phyloP scores from a whole-genome alignment of 2,797 vertebrate species.

The Champsocephalus esox region DNA sequence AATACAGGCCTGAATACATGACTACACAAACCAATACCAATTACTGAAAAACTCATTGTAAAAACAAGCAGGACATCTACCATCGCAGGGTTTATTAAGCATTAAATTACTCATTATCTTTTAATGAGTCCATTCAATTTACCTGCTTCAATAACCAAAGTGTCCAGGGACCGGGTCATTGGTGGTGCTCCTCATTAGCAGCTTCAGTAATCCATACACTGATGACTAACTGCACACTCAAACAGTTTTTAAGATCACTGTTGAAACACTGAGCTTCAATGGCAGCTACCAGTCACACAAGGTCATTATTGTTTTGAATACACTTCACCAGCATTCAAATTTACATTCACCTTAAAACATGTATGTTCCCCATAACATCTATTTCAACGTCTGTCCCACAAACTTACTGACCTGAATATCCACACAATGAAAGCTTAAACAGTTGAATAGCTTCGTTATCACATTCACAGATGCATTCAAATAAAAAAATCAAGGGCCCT shows the following conservation, averaged over 20 bases:
- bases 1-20: background rate
- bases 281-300: background rate
- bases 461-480: background rate
- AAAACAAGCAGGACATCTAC: constrained; percentile 1
- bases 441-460: background rate
- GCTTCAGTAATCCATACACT: background rate
- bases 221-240: background rate
- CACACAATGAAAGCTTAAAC: background rate
- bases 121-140: constrained; percentile 32
- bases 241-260: background rate
- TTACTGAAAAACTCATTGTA: background rate
- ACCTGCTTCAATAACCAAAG: background rate
- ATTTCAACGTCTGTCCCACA: background rate
- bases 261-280: constrained; percentile 1
- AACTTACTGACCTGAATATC: background rate
- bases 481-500: background rate
- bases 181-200: background rate
- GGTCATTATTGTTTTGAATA: background rate
- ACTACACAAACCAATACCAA: background rate
- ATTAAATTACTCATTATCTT: constrained; percentile 24
- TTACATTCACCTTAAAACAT: background rate
- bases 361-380: background rate
- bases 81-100: background rate
- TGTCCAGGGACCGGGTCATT: constrained; percentile 15
- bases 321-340: background rate